These are phyloP conservation scores for Anas platyrhynchos DNA, from an alignment of 2,113 vertebrate species.

Conservation along the genomic window DNA sequence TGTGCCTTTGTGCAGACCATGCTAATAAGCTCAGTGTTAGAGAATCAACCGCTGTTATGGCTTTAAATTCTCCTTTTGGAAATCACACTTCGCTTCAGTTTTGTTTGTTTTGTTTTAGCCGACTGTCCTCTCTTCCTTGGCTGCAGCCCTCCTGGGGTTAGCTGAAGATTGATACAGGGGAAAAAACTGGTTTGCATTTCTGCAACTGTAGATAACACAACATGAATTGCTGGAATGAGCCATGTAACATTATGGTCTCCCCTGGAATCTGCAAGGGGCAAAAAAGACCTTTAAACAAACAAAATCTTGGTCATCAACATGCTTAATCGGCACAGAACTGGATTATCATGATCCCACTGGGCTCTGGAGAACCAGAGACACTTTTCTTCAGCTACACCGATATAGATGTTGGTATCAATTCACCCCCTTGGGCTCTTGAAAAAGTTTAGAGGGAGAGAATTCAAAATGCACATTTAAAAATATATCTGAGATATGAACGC, in stretches of 20 bases:
- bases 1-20: not conserved
- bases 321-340: not conserved
- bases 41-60: fast-evolving
- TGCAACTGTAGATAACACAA: not conserved
- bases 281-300: not conserved
- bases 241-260: not conserved
- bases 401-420: not conserved
- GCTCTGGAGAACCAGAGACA: not conserved
- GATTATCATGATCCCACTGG: not conserved
- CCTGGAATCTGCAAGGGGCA: not conserved
- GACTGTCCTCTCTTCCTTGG: not conserved
- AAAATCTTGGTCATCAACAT: not conserved
- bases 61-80: not conserved
- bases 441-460: not conserved
- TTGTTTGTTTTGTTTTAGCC: not conserved
- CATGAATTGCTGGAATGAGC: not conserved
- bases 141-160: not conserved
- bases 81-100: fast-evolving
- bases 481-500: fast-evolving
- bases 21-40: fast-evolving
- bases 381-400: not conserved
- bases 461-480: not conserved
- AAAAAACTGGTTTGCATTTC: not conserved
- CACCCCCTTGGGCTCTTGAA: not conserved
- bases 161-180: not conserved